These are phyloP conservation scores for Ceratitis capitata DNA, from an alignment of 1,140 invertebrate genomes.

Conservation along the genomic window DNA sequence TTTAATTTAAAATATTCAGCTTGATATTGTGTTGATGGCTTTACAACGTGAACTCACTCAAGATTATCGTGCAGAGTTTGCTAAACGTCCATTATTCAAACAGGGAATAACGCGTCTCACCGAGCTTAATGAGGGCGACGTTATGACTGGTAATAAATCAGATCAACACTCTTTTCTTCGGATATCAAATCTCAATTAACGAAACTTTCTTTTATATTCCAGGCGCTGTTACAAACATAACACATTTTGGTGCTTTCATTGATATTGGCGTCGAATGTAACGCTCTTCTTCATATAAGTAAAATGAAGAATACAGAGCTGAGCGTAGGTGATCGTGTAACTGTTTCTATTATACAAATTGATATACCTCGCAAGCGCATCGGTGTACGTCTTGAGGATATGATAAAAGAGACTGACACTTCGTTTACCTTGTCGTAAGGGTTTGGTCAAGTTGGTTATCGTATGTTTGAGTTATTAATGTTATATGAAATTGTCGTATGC, in stretches of 20 bases:
- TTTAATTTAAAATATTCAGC: slow-evolving; percentile 42
- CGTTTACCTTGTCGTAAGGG: slow-evolving; percentile 50
- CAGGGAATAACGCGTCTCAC: slow-evolving; percentile 71
- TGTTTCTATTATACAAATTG: slow-evolving; percentile 70
- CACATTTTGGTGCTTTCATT: slow-evolving; percentile 90
- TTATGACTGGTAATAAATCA: slow-evolving; percentile 65
- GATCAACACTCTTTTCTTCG: background rate
- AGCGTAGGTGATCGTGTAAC: slow-evolving; percentile 78
- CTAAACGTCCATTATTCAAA: slow-evolving; percentile 75
- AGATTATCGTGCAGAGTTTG: slow-evolving; percentile 74
- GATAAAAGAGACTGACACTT: slow-evolving; percentile 55
- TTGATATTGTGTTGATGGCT: slow-evolving; percentile 74
- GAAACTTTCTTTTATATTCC: background rate
- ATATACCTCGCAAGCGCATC: slow-evolving; percentile 67
- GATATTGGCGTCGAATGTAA: slow-evolving; percentile 84
- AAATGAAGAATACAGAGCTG: slow-evolving; percentile 70
- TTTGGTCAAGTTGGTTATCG: background rate
- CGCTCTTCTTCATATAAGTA: slow-evolving; percentile 79
- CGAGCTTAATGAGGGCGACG: slow-evolving; percentile 69
- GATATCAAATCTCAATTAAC: background rate
- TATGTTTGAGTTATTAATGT: background rate
- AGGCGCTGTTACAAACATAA: slow-evolving; percentile 82
- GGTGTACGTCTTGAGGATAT: slow-evolving; percentile 63
- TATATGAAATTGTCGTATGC: background rate
- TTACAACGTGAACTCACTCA: slow-evolving; percentile 72